phyloP scores from a whole-genome alignment of 2,888 invertebrate genomes.

The Cantharis flavilabris region DNA sequence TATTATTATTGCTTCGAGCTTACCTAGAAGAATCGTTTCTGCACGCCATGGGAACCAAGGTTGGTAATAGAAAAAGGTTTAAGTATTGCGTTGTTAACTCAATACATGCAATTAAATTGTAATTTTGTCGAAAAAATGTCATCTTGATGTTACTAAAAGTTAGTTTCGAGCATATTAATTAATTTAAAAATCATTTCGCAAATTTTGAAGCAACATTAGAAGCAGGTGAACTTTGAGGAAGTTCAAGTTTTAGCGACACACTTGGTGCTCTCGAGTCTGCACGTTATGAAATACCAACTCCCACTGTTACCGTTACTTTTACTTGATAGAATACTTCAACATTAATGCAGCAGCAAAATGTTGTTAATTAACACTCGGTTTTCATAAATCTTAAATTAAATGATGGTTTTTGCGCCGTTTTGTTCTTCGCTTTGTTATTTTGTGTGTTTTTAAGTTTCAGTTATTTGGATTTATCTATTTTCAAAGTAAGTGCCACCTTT shows the following conservation, averaged over 20 bases:
- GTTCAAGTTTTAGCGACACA: neutral
- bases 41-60: neutral
- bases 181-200: neutral
- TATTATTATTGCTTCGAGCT: neutral
- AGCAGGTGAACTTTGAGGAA: neutral
- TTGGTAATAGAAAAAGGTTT: neutral
- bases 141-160: neutral
- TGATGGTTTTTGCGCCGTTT: neutral
- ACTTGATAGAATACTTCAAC: constrained; percentile 2
- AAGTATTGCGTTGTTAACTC: neutral
- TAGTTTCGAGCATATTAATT: neutral
- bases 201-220: neutral
- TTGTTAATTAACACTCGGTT: neutral
- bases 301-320: constrained; percentile 19
- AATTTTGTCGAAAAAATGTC: neutral
- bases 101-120: neutral
- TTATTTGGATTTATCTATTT: neutral
- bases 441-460: neutral
- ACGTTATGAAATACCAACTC: constrained; percentile 18
- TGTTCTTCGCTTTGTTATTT: neutral
- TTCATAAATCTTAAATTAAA: neutral
- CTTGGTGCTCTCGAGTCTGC: neutral
- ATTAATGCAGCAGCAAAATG: neutral
- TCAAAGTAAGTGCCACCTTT: neutral
- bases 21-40: neutral